phyloP scores from a whole-genome alignment of 2,888 invertebrate species.

The Tetheella fluctuosa region DNA sequence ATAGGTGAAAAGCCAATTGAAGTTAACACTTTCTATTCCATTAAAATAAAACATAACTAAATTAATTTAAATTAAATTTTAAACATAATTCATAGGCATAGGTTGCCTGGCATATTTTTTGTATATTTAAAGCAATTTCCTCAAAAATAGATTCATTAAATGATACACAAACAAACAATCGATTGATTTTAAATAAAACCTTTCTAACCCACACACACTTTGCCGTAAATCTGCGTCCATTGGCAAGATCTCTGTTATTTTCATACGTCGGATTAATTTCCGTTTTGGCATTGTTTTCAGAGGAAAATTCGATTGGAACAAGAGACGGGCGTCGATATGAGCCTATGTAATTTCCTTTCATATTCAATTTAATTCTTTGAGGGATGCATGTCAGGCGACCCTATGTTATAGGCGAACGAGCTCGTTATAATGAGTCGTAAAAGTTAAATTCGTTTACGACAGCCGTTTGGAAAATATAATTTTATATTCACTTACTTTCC shows the following conservation, averaged over 20 bases:
- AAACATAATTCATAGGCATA: too few relatives aligned
- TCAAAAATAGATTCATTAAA: background rate
- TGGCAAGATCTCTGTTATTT: constrained; percentile 63
- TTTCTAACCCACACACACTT: constrained; percentile 23
- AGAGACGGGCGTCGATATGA: constrained; percentile 68
- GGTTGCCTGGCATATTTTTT: too few relatives aligned
- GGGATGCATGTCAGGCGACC: constrained; percentile 62
- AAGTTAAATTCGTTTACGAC: constrained; percentile 57
- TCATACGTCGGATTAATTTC: constrained; percentile 78
- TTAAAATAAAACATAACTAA: too few relatives aligned
- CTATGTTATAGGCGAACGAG: constrained; percentile 50
- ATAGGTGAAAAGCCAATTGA: too few relatives aligned
- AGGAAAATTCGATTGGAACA: constrained; percentile 74
- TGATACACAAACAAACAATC: constrained; percentile 5
- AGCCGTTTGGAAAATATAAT: constrained; percentile 45
- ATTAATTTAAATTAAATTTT: too few relatives aligned
- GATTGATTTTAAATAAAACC: constrained; percentile 8
- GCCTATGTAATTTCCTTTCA: constrained; percentile 77
- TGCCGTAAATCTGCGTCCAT: constrained; percentile 57
- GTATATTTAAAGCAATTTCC: background rate
- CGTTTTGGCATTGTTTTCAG: constrained; percentile 77
- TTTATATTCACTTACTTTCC: constrained; percentile 37
- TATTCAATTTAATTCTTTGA: constrained; percentile 76
- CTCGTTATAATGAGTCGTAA: constrained; percentile 51
- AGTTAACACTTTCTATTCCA: too few relatives aligned